Percentiles rank a stretch among this genome's conserved stretches.
These are phyloP conservation scores for Campoplex nolae DNA, from an alignment of 2,888 invertebrate species.

Conservation along the genomic window DNA sequence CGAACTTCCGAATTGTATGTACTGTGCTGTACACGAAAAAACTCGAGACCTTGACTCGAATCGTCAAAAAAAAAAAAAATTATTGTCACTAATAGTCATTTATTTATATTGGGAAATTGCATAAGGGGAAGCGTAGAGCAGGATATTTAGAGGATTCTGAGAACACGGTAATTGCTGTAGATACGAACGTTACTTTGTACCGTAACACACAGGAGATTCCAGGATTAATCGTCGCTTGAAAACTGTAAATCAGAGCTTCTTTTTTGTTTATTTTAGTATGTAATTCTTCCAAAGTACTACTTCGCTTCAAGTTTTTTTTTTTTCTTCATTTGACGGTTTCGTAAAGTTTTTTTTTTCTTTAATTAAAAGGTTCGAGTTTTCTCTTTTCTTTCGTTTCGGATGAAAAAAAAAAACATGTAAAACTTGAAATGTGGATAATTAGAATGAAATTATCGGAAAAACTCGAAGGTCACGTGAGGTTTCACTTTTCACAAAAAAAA, in stretches of 20 bases:
- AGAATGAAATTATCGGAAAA: background rate
- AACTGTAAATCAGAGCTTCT: background rate
- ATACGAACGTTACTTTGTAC: background rate
- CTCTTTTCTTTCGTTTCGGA: background rate
- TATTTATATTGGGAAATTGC: background rate
- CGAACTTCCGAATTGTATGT: background rate
- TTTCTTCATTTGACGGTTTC: background rate
- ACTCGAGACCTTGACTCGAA: background rate
- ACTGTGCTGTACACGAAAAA: too few species aligned
- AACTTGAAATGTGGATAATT: background rate
- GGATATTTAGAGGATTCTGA: slow-evolving; percentile 1
- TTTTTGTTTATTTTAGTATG: background rate
- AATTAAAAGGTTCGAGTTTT: background rate
- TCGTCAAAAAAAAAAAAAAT: background rate
- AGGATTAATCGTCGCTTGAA: background rate
- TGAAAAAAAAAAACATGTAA: background rate
- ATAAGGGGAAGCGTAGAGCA: background rate
- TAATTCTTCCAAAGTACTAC: background rate
- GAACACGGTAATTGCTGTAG: background rate
- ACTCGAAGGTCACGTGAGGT: background rate
- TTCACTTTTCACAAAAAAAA: too few species aligned
- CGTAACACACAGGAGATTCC: background rate
- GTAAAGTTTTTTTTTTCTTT: background rate
- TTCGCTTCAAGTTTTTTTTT: too few species aligned
- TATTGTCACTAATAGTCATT: background rate